Evolutionary conservation across 2,888 invertebrate genomes (phyloP), one percentile per base, ranked within the genome.

Genomic region (Machimus atricapillus): DNA sequence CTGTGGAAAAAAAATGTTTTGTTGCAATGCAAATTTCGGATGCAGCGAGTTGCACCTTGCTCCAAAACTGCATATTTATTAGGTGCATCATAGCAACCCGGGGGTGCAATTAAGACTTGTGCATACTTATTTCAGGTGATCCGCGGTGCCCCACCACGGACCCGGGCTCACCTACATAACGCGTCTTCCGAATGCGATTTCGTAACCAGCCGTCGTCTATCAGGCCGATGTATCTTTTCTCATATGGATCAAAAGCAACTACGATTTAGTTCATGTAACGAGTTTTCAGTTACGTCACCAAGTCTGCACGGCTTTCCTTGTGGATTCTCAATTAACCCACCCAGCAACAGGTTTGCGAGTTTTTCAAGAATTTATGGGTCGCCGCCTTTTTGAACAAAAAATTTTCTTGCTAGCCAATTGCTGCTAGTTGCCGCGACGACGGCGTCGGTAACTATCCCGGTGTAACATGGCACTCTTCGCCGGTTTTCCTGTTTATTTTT

Each of bases 321-420:
- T 83, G 23, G 82, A 66, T 66, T 66, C 85, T 85, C 85, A 85
- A 85, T 85, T 85, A 85, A 85, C 85, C 74, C 46, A 56, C 56
- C 43, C 52, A 34, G 46, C 85, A 85, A 85, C 85, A 85, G 85
- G 85, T 85, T 85, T 85, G 85, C 46, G 27, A 46, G 74, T 16
- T 85, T 46, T 85, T 85, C 46, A 85, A 74, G 74, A 74, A 74
- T 85, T 85, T 85, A 85, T 85, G 74, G 85, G 85, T 85, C 85
- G 85, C 73, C 74, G 85, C 85, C 43, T 85, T 85, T 46, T 85
- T 74, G 3, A 74, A 37, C 46, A 34, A 85, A 58, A 74, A 40
- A 74, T 85, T 74, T 74, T 37, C 46, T 73, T 23, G 43, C 27
- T n/a, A 52, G 31, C 46, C 46, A 74, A n/a, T 66, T 58, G 82